Base-by-base conservation (phyloP, 35 echinoderm and acorn worm species). In the Apostichopus californicus region DNA sequence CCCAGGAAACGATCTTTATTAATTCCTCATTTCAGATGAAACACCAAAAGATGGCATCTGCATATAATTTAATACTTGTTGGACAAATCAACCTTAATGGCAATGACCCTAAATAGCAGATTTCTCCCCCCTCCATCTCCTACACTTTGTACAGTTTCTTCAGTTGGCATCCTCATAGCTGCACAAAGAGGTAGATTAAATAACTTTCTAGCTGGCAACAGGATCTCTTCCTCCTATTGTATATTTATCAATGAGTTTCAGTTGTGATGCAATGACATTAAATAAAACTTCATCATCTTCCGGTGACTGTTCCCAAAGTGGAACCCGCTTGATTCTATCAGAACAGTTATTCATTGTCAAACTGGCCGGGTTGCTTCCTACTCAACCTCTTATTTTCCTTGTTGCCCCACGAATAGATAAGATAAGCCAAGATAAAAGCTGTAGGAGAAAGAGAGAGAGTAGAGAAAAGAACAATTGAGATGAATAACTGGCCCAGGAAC, bases 371-470 rank as follows among this genome's bases (percentile, higher is more conserved):
- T 18, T 93, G 91, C 55, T 96, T 96, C 22, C 94, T 90, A 65
- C 86, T 93, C 70, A 93, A 23, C 79, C 73, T 53, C 58, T 14
- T 26, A 28, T 96, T 93, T 56, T 90, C 88, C 5, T 90, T 77
- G 2, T 21, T 91, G 12, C 86, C 92, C 78, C 89, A 96, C 12
- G 64, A 71, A 77, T 93, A 96, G 17, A 96, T 24, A 63, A 96
- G 54, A 77, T 96, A 96, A 55, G 55, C 88, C 8, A 96, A 13
- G 54, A 93, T 87, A 52, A 96, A 91, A 23, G 94, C 94, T 96
- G 24, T 13, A 18, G 21, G 71, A 21, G 71, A 75, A 18, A 24
- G n/a, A 20, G 64, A 75, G 20, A 75, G n/a, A 20, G 7, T 7
- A 18, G 71, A 75, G 14, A 3, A 75, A n/a, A 14, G n/a, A 78